phyloP scores from a whole-genome alignment of 2,797 vertebrate species.

The Aldrovandia affinis region DNA sequence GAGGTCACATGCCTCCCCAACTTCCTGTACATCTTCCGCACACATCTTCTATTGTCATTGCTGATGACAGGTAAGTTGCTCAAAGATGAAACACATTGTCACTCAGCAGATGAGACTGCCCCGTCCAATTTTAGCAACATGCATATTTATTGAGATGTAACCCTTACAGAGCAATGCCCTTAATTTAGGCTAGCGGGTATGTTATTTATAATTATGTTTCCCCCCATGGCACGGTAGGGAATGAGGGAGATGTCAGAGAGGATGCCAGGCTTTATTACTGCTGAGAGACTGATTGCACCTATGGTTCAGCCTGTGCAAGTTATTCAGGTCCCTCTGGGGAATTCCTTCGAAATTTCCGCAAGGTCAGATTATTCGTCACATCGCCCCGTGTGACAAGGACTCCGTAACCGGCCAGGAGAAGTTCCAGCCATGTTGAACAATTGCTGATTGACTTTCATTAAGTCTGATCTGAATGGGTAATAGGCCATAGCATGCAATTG shows the following conservation, averaged over 20 bases:
- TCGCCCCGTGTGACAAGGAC: conserved; percentile 60
- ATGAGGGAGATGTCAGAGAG: conserved; percentile 64
- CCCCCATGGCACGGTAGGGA: conserved; percentile 58
- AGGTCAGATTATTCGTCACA: conserved; percentile 55
- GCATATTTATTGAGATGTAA: conserved; percentile 75
- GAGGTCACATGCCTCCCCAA: conserved; percentile 45
- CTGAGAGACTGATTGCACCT: conserved; percentile 60
- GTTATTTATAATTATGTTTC: conserved; percentile 65
- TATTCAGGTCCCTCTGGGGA: conserved; percentile 59
- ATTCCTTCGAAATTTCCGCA: conserved; percentile 65
- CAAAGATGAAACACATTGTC: conserved; percentile 69
- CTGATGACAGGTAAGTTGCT: conserved; percentile 75
- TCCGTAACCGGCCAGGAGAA: conserved; percentile 22
- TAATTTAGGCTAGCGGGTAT: conserved; percentile 65
- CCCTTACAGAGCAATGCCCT: conserved; percentile 65
- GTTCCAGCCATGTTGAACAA: conserved; percentile 72
- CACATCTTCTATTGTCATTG: conserved; percentile 51
- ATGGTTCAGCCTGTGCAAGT: conserved; percentile 61
- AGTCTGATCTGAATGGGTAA: conserved; percentile 78
- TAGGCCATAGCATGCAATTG: conserved; percentile 74
- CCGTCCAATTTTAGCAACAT: conserved; percentile 62
- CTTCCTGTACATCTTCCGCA: conserved; percentile 41
- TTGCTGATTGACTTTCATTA: conserved; percentile 79
- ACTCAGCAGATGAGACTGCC: conserved; percentile 70
- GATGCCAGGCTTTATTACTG: conserved; percentile 70